Evolutionary conservation across 2,888 invertebrate genomes (phyloP).

Genomic region (Ophion ellenae): DNA sequence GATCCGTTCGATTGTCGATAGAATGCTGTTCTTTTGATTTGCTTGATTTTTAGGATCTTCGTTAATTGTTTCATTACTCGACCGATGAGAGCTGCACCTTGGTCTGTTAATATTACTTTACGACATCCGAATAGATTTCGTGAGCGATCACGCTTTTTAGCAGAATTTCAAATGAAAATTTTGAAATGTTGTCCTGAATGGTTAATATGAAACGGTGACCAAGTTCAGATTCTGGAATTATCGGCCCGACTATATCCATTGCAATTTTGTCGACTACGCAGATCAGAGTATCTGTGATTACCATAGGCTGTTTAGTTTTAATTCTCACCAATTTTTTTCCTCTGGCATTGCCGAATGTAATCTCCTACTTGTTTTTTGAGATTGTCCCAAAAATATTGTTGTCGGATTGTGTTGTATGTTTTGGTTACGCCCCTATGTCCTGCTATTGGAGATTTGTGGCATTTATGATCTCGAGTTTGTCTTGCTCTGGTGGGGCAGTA

Average conservation of each 20-base stretch:
- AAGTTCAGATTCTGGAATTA: neutral
- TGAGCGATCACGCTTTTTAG: neutral
- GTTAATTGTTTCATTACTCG: neutral
- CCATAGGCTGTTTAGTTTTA: no score
- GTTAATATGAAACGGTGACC: neutral
- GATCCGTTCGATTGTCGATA: neutral
- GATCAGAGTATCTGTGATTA: neutral
- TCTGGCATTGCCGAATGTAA: no score
- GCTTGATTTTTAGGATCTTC: neutral
- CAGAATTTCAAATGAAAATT: slow-evolving; percentile 1
- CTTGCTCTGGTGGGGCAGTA: no score
- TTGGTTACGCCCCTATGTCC: no score
- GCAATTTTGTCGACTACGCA: neutral
- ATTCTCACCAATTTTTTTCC: no score
- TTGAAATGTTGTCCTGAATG: neutral
- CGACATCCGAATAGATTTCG: neutral
- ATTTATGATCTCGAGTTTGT: no score
- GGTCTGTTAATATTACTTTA: neutral
- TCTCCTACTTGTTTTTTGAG: no score
- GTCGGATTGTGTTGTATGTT: no score
- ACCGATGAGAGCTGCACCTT: neutral
- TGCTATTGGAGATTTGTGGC: no score
- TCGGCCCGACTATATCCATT: neutral
- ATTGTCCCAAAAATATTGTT: no score
- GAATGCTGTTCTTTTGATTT: slow-evolving; percentile 12